These are phyloP conservation scores for Malurus melanocephalus DNA, from an alignment of 2,113 vertebrate genomes.

Conservation along the genomic window DNA sequence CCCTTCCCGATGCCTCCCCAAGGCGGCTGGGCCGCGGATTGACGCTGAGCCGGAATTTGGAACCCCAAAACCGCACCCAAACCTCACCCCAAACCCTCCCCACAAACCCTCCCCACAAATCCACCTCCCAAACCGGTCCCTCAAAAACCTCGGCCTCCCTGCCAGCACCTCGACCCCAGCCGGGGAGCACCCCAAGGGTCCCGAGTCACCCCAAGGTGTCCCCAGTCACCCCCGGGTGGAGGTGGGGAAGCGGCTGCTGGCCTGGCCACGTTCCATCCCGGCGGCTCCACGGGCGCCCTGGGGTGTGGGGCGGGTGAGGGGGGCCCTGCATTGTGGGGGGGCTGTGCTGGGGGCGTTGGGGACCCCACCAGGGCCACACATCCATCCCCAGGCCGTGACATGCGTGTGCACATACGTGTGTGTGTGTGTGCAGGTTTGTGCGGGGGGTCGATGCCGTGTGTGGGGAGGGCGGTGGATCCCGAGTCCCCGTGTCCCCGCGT, in stretches of 20 bases:
- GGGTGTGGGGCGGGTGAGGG: fast-evolving
- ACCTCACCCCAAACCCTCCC: not conserved
- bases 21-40: too few relatives aligned
- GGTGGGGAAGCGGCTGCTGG: not conserved
- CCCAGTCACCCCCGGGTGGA: not conserved
- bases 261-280: not conserved
- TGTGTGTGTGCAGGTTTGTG: not conserved
- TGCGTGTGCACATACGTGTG: not conserved
- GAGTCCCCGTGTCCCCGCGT: fast-evolving
- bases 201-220: not conserved
- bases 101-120: not conserved
- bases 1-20: not conserved
- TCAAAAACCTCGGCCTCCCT: not conserved
- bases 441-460: not conserved
- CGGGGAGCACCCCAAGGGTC: not conserved
- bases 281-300: not conserved
- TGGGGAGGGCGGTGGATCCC: not conserved
- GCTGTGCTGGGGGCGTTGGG: too few relatives aligned
- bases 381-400: not conserved
- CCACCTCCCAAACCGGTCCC: not conserved
- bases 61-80: not conserved
- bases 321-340: not conserved
- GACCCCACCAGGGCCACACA: not conserved
- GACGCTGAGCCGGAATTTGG: not conserved
- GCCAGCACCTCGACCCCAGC: not conserved